phyloP scores from a whole-genome alignment of 2,888 invertebrate genomes.

The Himalopsyche anomala region DNA sequence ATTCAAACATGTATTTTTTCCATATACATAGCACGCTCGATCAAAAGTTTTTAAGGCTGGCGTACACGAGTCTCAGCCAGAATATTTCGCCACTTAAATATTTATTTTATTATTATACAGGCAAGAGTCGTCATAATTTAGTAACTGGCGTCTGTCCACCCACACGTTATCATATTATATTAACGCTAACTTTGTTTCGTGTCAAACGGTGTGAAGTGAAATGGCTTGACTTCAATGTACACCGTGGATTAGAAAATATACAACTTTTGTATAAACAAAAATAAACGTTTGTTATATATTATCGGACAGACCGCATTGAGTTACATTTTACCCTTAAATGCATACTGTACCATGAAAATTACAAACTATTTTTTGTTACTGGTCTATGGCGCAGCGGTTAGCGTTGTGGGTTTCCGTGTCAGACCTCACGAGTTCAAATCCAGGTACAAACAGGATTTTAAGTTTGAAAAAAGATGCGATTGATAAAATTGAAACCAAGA shows the following conservation, averaged over 20 bases:
- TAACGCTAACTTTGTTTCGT: conserved; percentile 1
- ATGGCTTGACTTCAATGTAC: conserved; percentile 12
- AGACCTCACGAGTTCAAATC: too few species aligned
- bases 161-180: conserved; percentile 36
- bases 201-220: conserved; percentile 9
- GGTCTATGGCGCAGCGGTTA: too few species aligned
- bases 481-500: too few species aligned
- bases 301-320: too few species aligned
- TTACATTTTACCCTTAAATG: too few species aligned
- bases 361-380: too few species aligned
- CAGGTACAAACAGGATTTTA: too few species aligned
- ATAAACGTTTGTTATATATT: too few species aligned
- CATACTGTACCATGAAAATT: too few species aligned
- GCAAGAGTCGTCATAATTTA: conserved; percentile 56
- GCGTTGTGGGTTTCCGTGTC: too few species aligned
- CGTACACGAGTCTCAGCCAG: conserved; percentile 43
- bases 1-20: conserved; percentile 44
- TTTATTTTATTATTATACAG: conserved; percentile 55
- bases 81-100: conserved; percentile 60
- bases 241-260: not conserved
- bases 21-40: conserved; percentile 32
- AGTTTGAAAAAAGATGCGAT: too few species aligned
- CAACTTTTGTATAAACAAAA: too few species aligned
- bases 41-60: conserved; percentile 47
- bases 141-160: conserved; percentile 55